Percentiles rank a stretch among this genome's conserved stretches.
Evolutionary conservation across 2,888 invertebrate genomes (phyloP).

Genomic region (Zelleria hepariella): DNA sequence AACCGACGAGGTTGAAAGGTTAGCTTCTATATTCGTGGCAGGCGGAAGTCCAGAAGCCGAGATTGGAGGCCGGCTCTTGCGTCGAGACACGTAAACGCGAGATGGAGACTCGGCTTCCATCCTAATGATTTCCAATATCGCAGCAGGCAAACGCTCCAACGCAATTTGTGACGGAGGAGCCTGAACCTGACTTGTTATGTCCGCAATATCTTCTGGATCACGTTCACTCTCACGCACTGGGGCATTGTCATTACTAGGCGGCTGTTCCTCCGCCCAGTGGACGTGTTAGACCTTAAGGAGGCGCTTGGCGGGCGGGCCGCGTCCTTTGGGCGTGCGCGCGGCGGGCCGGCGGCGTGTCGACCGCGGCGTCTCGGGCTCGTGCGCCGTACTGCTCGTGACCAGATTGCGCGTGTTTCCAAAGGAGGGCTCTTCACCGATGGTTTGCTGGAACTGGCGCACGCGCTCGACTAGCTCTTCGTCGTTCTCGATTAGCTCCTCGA

Average conservation of each 20-base stretch:
- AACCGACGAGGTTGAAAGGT: too few relatives aligned
- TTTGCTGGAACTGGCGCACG: constrained; percentile 48
- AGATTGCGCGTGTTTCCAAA: constrained; percentile 56
- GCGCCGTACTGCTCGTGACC: constrained; percentile 50
- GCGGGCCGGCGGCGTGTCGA: constrained; percentile 24
- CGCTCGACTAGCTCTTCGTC: constrained; percentile 52
- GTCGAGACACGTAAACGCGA: too few relatives aligned
- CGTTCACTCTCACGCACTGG: background rate
- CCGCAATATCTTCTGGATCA: background rate
- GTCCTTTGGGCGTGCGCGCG: constrained; percentile 11
- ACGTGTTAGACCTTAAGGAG: background rate
- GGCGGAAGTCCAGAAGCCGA: too few relatives aligned
- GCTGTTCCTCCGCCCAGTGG: too few relatives aligned
- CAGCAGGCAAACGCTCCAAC: background rate
- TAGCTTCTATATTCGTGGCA: too few relatives aligned
- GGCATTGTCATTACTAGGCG: background rate
- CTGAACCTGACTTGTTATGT: too few relatives aligned
- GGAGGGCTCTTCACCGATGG: constrained; percentile 37
- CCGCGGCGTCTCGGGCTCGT: constrained; percentile 53
- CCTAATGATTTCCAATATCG: background rate
- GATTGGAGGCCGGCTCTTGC: background rate
- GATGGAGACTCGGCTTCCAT: too few relatives aligned
- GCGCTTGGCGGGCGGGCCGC: constrained; percentile 2
- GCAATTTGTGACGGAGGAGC: too few relatives aligned
- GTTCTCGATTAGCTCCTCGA: constrained; percentile 54